A percentile compares a stretch with the other conserved stretches of the same genome.
phyloP scores from a whole-genome alignment of 1,140 invertebrate species.

The Eulimnadia texana region DNA sequence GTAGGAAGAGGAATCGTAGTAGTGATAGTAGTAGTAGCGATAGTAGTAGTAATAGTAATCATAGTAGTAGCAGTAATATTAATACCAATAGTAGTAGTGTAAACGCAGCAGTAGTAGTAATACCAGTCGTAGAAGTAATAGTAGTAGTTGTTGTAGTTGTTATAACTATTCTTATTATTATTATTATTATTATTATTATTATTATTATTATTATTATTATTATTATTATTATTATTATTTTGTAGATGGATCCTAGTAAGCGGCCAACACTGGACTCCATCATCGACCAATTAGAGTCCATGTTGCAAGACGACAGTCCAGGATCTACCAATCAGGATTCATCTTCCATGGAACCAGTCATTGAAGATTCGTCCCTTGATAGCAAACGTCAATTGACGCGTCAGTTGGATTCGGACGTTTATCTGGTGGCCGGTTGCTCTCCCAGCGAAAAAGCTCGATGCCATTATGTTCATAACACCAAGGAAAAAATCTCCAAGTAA shows the following conservation, averaged over 20 bases:
- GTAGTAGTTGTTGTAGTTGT: no score
- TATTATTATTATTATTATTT: not conserved
- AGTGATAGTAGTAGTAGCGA: no score
- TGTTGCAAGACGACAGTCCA: slow-evolving; percentile 25
- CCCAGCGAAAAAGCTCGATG: slow-evolving; percentile 59
- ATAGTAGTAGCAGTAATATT: no score
- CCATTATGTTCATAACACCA: slow-evolving; percentile 34
- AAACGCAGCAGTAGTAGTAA: no score
- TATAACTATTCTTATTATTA: no score
- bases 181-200: no score
- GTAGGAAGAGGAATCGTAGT: no score
- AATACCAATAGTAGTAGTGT: no score
- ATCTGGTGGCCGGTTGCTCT: slow-evolving; percentile 34
- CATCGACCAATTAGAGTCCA: slow-evolving; percentile 41
- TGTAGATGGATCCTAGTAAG: slow-evolving; percentile 66
- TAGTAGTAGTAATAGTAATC: no score
- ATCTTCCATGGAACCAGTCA: not conserved
- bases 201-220: not conserved
- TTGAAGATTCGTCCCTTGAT: not conserved
- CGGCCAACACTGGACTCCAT: slow-evolving; percentile 69
- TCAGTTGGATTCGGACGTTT: slow-evolving; percentile 32
- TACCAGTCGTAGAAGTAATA: no score
- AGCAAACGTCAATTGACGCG: not conserved
- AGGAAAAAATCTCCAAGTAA: not conserved
- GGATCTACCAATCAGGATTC: not conserved